phyloP scores from a whole-genome alignment of 2,113 vertebrate genomes.

The Sylvia atricapilla region DNA sequence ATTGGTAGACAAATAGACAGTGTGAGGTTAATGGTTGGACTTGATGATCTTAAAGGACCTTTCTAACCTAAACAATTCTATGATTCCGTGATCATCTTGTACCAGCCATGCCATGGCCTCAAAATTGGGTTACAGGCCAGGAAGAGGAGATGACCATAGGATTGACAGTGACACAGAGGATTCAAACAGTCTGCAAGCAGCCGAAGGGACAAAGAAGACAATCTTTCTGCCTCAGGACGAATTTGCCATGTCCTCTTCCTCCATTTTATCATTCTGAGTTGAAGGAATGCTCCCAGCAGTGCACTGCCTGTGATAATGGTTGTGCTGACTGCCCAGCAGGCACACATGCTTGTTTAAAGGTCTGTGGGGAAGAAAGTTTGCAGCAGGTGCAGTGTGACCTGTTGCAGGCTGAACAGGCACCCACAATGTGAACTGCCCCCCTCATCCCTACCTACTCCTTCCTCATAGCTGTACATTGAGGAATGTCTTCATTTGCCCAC shows the following conservation, averaged over 20 bases:
- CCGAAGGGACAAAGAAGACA: not conserved
- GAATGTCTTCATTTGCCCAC: not conserved
- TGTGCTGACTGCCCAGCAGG: not conserved
- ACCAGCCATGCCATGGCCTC: not conserved
- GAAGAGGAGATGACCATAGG: not conserved
- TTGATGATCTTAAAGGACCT: not conserved
- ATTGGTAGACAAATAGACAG: not conserved
- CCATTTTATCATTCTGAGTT: not conserved
- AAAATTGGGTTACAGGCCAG: not conserved
- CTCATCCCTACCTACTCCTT: not conserved
- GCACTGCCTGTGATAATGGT: not conserved
- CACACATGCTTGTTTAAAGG: fast-evolving
- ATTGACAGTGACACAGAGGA: not conserved
- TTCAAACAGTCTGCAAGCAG: not conserved
- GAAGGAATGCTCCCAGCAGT: not conserved
- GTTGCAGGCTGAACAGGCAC: not conserved
- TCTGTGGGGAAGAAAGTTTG: not conserved
- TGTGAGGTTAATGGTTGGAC: not conserved
- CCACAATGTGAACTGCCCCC: fast-evolving
- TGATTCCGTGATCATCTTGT: not conserved
- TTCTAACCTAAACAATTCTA: not conserved
- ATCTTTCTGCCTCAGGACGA: not conserved
- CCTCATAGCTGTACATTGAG: not conserved
- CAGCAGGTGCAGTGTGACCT: not conserved
- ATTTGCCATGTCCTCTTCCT: not conserved